Base-by-base conservation (phyloP, 1,140 invertebrate genomes). In the Drosophila fuyamai region DNA sequence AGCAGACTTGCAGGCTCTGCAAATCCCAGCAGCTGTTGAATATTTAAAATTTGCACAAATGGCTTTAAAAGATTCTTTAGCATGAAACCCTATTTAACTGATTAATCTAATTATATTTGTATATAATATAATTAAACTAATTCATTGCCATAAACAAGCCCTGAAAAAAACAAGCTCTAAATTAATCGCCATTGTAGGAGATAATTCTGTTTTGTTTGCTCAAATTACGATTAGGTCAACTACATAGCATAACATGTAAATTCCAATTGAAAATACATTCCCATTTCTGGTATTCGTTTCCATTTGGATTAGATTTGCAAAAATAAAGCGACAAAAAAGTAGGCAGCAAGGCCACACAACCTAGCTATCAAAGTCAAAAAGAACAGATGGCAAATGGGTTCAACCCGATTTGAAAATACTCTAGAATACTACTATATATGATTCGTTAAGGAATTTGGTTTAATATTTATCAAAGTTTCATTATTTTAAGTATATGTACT, bases 281-380 rank as follows among this genome's bases (percentile, higher is more conserved):
- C 67, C 67, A 71, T 71, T 58, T 71, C 67, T 71, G 65, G 43
- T 35, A 18, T 66, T 41, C 44, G 43, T 36, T 71, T 71, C 66
- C 65, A 71, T 71, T 71, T 36, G 67, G 65, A 71, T 71, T 71
- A 71, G 65, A 71, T 71, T 58, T 71, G 67, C 65, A 48, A 71
- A 71, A 50, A 66, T 55, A 44, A 46, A 16, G 1, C 6, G 10
- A 59, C 9, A 35, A 41, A 67, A 70, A 70, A 55, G 53, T 44
- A 46, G 48, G 41, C 62, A 68, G 51, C 65, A 71, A 71, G 67
- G 67, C 13, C 67, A 71, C 35, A 70, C 5, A 70, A 46, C 13
- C 38, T 5, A 57, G n/a, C 36, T 57, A 71, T 71, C 65, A 71
- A 70, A 70, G 35, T 14, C 13, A 70, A 36, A 56, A 56, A 32